phyloP scores from a whole-genome alignment of 2,113 vertebrate genomes.

The Delphinapterus leucas region DNA sequence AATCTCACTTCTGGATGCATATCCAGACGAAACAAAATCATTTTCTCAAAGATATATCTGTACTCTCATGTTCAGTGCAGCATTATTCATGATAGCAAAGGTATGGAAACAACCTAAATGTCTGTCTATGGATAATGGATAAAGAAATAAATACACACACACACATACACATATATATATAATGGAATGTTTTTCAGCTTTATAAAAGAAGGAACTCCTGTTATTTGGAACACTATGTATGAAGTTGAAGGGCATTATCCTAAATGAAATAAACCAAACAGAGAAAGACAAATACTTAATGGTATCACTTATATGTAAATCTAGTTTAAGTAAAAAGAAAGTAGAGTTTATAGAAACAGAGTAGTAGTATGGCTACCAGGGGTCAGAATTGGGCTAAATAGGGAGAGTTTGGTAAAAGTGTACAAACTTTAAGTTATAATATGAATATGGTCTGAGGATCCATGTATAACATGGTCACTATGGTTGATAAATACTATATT shows the following conservation, averaged over 20 bases:
- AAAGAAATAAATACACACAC: not conserved
- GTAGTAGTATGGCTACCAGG: not conserved
- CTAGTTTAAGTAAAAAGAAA: not conserved
- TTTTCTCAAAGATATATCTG: not conserved
- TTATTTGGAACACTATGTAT: not conserved
- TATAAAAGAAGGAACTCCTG: not conserved
- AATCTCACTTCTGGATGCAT: not conserved
- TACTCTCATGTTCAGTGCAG: not conserved
- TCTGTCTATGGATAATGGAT: not conserved
- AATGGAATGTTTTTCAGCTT: not conserved
- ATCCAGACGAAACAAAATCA: not conserved
- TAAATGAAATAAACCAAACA: not conserved
- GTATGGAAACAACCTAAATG: not conserved
- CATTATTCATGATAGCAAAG: not conserved
- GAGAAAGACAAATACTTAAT: not conserved
- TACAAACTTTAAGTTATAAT: not conserved
- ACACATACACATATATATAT: not conserved
- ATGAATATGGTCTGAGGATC: not conserved
- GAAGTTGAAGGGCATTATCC: not conserved
- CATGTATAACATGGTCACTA: not conserved
- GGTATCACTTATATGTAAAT: not conserved
- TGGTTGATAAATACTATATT: not conserved
- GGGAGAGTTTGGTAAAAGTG: not conserved
- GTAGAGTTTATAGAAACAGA: not conserved
- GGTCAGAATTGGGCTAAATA: not conserved